A percentile compares a stretch with the other conserved stretches of the same genome.
Conservation (phyloP, 1,140 invertebrate genomes). For the Bombyx mori region ASM3026992v2 NC_085121.1:13138001-13138500, state of each 20-base stretch:
- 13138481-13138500: conserved; percentile 6
- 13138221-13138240: conserved; percentile 14
- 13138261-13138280: too few relatives aligned
- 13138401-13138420: neutral
- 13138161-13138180: conserved; percentile 26
- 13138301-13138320: neutral
- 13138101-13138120: neutral
- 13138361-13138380: too few relatives aligned
- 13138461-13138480: conserved; percentile 39
- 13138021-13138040: conserved; percentile 41
- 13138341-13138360: neutral
- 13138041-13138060: conserved; percentile 53
- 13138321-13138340: neutral
- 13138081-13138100: conserved; percentile 23
- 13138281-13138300: neutral
- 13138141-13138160: conserved; percentile 25
- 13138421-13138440: neutral
- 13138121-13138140: too few relatives aligned
- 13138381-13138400: too few relatives aligned
- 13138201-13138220: conserved; percentile 17
- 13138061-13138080: conserved; percentile 24
- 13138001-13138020: conserved; percentile 27
- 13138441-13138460: conserved; percentile 39
- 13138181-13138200: conserved; percentile 15
- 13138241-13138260: conserved; percentile 5